Base-by-base conservation (phyloP, 2,888 invertebrate species). In the Andrena fulva region DNA sequence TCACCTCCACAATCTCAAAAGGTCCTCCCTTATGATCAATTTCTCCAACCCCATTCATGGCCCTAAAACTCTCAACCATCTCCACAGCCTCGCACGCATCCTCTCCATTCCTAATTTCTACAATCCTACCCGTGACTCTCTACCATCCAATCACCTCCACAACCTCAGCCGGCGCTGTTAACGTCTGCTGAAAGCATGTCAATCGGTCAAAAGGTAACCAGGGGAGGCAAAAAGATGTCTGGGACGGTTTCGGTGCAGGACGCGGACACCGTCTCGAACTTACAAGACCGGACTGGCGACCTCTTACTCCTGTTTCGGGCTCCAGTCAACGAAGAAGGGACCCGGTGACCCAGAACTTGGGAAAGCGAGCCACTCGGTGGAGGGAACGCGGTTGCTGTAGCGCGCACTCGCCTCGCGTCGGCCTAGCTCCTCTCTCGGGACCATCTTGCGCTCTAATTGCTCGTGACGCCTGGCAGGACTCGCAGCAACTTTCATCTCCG, bases 261-360 rank as follows among this genome's bases (percentile, higher is more conserved):
- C 12, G 29, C 27, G 54, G n/a, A 56, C 52, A 24, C 27, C n/a
- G 42, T 75, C 68, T 74, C 42, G 77, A 75, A 68, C 59, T 35
- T 59, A 56, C 20, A 71, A 68, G 73, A 86, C 86, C 69, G 77
- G 86, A 79, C 60, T 35, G 85, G 60, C 82, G 79, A 81, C 88
- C 80, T 87, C 82, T 88, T 86, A 86, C 73, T 85, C 82, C 80
- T 77, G 72, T 87, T 87, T 88, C 71, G 82, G 82, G 84, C 60
- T 35, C 59, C 74, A 67, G 56, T 31, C 48, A 62, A 10, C 29
- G 62, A 56, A 71, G 35, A 52, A 52, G 63, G 85, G 89, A 91
- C 86, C 89, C 87, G 90, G 82, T 92, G 92, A 92, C 92, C 92
- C 91, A 92, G 92, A 92, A 92, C 91, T 90, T 89, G 91, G 83